Conservation (phyloP, 2,113 vertebrate genomes). For the Pteropus alecto region DNA sequence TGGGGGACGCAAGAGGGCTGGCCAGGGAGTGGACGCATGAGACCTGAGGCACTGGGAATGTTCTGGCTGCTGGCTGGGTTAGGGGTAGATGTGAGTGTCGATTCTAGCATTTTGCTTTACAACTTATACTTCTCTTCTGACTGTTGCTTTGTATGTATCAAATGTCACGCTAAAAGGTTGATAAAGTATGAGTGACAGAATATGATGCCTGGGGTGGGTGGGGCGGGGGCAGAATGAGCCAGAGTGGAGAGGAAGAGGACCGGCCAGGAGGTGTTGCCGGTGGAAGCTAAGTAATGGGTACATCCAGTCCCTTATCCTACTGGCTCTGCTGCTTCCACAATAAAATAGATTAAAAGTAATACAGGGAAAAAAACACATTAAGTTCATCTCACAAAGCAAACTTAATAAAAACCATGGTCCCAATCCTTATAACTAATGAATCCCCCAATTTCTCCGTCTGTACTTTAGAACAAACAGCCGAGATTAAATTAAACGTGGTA, state of each 20-base stretch:
- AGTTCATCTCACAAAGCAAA: background rate
- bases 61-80: background rate
- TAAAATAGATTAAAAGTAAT: background rate
- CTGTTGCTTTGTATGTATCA: background rate
- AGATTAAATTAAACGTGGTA: background rate
- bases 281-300: too few species aligned
- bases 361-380: background rate
- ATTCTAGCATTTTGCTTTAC: background rate
- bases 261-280: background rate
- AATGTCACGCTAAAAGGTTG: background rate
- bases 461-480: background rate
- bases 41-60: background rate
- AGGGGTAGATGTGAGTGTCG: background rate
- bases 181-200: background rate
- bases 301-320: background rate
- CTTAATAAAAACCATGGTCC: background rate
- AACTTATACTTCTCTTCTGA: background rate
- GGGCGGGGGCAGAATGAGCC: background rate
- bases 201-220: background rate
- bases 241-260: background rate
- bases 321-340: background rate
- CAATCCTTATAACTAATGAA: background rate
- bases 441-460: background rate
- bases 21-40: background rate
- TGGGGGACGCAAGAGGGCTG: background rate